Evolutionary conservation across 2,113 vertebrate species (phyloP), one percentile per base, ranked within the genome.

Genomic region (Herpailurus yagouaroundi): DNA sequence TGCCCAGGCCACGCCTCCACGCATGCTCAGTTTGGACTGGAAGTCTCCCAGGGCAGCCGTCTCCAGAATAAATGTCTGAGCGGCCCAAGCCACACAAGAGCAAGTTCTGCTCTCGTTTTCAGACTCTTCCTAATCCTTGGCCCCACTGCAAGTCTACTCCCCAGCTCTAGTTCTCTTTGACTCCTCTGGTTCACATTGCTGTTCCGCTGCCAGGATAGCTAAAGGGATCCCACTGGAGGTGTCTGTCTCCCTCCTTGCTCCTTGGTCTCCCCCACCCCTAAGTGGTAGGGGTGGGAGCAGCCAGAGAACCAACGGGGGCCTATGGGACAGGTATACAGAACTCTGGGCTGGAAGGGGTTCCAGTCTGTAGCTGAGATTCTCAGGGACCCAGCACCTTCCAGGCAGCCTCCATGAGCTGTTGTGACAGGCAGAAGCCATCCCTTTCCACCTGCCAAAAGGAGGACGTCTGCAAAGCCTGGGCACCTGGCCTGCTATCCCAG

Each of bases 401-500:
- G 48, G 81, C 19, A 9, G 89, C 60, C 55, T 48, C 31, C 15
- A 2, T 0, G 52, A 0, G 0, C 38, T 27, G 84, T 80, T 3
- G 5, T 5, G 83, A 91, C 10, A 0, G 27, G 79, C 85, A 81
- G 86, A 89, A 2, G 81, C 84, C 27, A 1, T 16, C 81, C 63
- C 83, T 91, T 45, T 76, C 80, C 94, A 71, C 93, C 92, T 81
- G 95, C 91, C 89, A 45, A 29, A 68, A 84, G 85, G 31, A 76
- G 63, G 66, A 19, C 36, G 79, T 33, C 55, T 83, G 84, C 57
- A 15, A 63, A 68, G 80, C 92, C 33, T 15, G n/a, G 69, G 82
- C 79, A 36, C 77, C 97, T 86, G 93, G 96, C 82, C 80, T 84
- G 86, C 83, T 80, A 81, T 74, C 80, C 94, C 85, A 57, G 87